These are phyloP conservation scores for Brachionus rubens DNA, from an alignment of 1,140 invertebrate species.

Conservation along the genomic window DNA sequence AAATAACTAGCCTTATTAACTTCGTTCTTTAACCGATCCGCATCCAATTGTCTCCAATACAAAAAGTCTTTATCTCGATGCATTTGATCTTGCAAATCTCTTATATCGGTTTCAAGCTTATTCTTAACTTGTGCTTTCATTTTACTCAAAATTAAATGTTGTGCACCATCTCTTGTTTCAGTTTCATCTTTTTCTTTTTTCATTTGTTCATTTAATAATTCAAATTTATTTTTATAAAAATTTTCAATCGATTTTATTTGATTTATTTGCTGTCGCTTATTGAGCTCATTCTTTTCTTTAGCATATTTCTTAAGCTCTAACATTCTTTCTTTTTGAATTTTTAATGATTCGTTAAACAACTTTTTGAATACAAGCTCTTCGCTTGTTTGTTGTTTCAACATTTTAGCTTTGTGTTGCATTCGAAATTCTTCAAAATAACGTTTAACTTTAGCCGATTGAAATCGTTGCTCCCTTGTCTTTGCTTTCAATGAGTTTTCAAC, in stretches of 20 bases:
- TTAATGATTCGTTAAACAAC: slow-evolving; percentile 57
- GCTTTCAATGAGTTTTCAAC: slow-evolving; percentile 48
- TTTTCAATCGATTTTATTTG: slow-evolving; percentile 59
- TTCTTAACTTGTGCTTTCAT: slow-evolving; percentile 58
- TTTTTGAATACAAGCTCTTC: slow-evolving; percentile 60
- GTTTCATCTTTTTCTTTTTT: slow-evolving; percentile 25
- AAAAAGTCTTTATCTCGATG: slow-evolving; percentile 57
- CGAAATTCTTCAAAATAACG: slow-evolving; percentile 59
- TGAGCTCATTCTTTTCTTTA: slow-evolving; percentile 53
- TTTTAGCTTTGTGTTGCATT: slow-evolving; percentile 54
- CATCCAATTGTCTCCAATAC: slow-evolving; percentile 57
- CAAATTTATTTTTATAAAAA: slow-evolving; percentile 48
- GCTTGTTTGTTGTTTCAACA: slow-evolving; percentile 56
- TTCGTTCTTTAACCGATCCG: slow-evolving; percentile 55
- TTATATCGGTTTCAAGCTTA: slow-evolving; percentile 59
- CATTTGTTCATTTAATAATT: slow-evolving; percentile 38
- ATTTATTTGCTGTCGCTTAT: slow-evolving; percentile 52
- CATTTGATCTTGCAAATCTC: slow-evolving; percentile 56
- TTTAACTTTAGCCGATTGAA: slow-evolving; percentile 55
- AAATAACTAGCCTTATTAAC: slow-evolving; percentile 52
- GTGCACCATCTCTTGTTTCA: background rate
- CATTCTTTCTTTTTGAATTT: slow-evolving; percentile 59
- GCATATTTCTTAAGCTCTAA: slow-evolving; percentile 57
- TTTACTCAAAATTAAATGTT: slow-evolving; percentile 52
- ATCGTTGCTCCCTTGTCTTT: slow-evolving; percentile 54